phyloP scores from a whole-genome alignment of 2,888 invertebrate species.

The Neoascia interrupta region DNA sequence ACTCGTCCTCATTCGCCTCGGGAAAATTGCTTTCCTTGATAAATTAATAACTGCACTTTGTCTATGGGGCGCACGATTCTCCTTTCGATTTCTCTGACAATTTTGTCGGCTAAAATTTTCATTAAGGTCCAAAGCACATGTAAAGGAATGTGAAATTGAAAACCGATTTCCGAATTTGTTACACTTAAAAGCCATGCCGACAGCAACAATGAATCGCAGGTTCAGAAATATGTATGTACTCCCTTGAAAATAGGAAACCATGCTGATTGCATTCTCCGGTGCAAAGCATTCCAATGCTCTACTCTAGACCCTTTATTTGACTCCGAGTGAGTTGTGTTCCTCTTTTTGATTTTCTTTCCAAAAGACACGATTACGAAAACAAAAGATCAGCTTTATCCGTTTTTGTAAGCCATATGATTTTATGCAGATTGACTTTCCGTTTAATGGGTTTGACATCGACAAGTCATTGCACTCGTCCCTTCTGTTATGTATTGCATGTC shows the following conservation, averaged over 20 bases:
- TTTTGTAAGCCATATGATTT: background rate
- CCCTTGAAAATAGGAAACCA: conserved; percentile 6
- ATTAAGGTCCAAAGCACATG: background rate
- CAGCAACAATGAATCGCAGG: conserved; percentile 1
- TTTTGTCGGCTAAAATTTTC: background rate
- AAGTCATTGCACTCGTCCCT: background rate
- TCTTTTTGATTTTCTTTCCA: background rate
- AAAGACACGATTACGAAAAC: background rate
- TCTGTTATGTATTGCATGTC: background rate
- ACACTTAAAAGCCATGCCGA: conserved; percentile 21
- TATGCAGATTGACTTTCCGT: background rate
- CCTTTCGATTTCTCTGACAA: conserved; percentile 19
- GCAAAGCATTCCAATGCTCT: conserved; percentile 11
- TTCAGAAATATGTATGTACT: background rate
- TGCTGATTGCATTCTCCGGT: conserved; percentile 31
- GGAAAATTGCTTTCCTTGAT: conserved; percentile 34
- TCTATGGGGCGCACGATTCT: conserved; percentile 18
- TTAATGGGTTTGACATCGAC: background rate
- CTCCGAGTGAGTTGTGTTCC: too few relatives aligned
- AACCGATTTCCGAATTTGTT: conserved; percentile 23
- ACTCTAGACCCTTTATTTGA: too few relatives aligned
- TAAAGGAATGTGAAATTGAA: conserved; percentile 26
- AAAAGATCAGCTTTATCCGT: background rate
- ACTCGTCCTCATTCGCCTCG: conserved; percentile 9
- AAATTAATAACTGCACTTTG: conserved; percentile 47